Base-by-base conservation (phyloP, 2,797 vertebrate species). In the Rhincodon typus region DNA sequence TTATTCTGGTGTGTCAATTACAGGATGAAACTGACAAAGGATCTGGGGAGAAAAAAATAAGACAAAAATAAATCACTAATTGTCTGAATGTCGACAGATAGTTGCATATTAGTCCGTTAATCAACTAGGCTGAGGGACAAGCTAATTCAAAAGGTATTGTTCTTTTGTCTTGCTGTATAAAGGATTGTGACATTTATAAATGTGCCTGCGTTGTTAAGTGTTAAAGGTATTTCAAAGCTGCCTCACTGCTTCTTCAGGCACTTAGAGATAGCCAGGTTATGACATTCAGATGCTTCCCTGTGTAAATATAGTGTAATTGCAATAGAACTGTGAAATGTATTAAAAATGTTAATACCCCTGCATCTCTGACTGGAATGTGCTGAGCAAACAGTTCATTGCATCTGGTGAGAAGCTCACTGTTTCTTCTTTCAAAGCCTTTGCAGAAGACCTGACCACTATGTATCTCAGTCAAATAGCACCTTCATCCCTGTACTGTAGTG, bases 41-140 rank as follows among this genome's bases (percentile, higher is more conserved):
- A 70, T 53, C 50, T 42, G 3, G 23, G 13, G 38, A 62, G 4
- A 46, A 34, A n/a, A n/a, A 66, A 38, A 23, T 23, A 84, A 91
- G 88, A n/a, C 57, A 91, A 91, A n/a, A 91, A n/a, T 66, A 66
- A 66, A 91, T 21, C 57, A 34, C 27, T 53, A 62, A 62, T 90
- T 90, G 53, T 90, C 53, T 90, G 50, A 91, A n/a, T 67, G 88
- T 91, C 57, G 88, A 91, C 88, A 66, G 88, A 91, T 66, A 91
- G 66, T 91, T 91, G 88, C 88, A 91, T 91, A 91, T 91, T 91
- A 91, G 57, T 66, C 57, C 67, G 66, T 91, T 91, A 91, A 91
- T 91, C 88, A 91, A n/a, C 34, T 38, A 21, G 30, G 5, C 30
- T 67, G 88, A 91, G 62, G 88, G 15, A 91, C 88, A 91, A n/a